Evolutionary conservation across 53 echinoderm and acorn worm species (phyloP).

Genomic region (Hippasteria phrygiana): DNA sequence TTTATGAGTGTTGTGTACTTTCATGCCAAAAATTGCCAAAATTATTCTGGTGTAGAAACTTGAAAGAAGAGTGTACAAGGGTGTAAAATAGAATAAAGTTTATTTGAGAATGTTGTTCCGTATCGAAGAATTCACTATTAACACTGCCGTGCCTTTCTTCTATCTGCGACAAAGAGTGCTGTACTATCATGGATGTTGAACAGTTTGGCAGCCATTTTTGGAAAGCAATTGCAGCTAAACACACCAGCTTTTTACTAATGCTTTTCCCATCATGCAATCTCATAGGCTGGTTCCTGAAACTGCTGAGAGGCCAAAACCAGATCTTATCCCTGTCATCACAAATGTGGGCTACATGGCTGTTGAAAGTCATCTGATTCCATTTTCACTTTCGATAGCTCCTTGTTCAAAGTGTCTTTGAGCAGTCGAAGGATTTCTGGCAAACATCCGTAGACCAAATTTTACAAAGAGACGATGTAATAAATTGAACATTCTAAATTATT

Average conservation of each 20-base stretch:
- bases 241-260: neutral
- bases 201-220: neutral
- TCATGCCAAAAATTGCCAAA: neutral
- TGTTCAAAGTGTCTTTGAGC: too few relatives aligned
- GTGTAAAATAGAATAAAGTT: slow-evolving; percentile 27
- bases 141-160: slow-evolving; percentile 61
- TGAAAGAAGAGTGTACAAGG: slow-evolving; percentile 34
- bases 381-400: neutral
- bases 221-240: neutral
- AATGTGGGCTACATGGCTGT: neutral
- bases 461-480: too few relatives aligned
- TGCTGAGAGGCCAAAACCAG: too few relatives aligned
- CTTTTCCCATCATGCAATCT: too few relatives aligned
- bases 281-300: too few relatives aligned
- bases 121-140: neutral
- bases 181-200: slow-evolving; percentile 6
- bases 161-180: slow-evolving; percentile 38
- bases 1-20: neutral
- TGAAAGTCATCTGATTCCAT: neutral
- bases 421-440: too few relatives aligned
- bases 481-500: too few relatives aligned
- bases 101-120: slow-evolving; percentile 32
- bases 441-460: too few relatives aligned
- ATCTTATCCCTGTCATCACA: too few relatives aligned
- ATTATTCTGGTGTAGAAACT: neutral